Conservation (phyloP, 2,888 invertebrate species). For the Agrilus cyanescens region DNA sequence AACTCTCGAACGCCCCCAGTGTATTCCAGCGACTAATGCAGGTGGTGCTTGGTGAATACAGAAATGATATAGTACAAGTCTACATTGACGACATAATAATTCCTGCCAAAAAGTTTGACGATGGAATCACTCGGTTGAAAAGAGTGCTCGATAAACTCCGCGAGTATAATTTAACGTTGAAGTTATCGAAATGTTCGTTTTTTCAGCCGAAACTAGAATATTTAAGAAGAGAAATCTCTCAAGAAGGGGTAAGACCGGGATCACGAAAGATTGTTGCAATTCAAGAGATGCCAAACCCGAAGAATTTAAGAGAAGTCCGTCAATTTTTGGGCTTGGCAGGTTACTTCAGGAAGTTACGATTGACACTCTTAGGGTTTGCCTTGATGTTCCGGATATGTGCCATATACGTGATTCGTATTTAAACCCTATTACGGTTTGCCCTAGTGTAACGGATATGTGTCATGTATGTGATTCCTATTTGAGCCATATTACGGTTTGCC, state of each 20-base stretch:
- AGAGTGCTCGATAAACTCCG: slow-evolving; percentile 13
- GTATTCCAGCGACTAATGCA: slow-evolving; percentile 13
- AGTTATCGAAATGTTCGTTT: slow-evolving; percentile 14
- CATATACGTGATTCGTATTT: too few relatives aligned
- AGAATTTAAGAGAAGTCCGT: slow-evolving; percentile 13
- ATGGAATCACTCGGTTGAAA: slow-evolving; percentile 11
- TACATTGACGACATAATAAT: slow-evolving; percentile 14
- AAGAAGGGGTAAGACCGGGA: slow-evolving; percentile 11
- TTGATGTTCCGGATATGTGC: too few relatives aligned
- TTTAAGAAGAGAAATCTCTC: slow-evolving; percentile 12
- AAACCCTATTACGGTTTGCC: too few relatives aligned
- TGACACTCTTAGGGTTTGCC: too few relatives aligned
- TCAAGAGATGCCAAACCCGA: slow-evolving; percentile 7
- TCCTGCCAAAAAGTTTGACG: slow-evolving; percentile 11
- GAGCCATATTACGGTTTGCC: too few relatives aligned
- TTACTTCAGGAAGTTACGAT: background rate
- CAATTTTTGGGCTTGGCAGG: slow-evolving; percentile 1
- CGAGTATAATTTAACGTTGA: slow-evolving; percentile 9
- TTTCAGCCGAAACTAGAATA: slow-evolving; percentile 14
- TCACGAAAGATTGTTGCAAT: slow-evolving; percentile 13
- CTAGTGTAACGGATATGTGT: too few relatives aligned
- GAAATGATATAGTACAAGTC: slow-evolving; percentile 12
- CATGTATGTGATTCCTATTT: too few relatives aligned
- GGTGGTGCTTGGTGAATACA: slow-evolving; percentile 12
- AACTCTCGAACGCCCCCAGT: slow-evolving; percentile 11